Conservation (phyloP, 2,113 vertebrate species). For the Lophochroa leadbeateri region DNA sequence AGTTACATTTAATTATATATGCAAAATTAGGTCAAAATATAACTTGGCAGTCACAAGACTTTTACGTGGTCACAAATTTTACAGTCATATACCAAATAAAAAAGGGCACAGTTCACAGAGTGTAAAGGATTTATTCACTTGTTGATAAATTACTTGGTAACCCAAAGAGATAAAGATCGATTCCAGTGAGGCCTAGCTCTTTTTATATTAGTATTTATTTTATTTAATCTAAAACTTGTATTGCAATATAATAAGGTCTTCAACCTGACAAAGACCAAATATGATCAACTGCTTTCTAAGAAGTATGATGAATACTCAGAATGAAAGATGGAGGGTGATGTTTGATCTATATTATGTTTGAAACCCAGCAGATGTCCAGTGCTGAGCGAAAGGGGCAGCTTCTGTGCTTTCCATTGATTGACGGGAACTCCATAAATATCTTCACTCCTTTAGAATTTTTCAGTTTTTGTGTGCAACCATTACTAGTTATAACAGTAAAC, state of each 20-base stretch:
- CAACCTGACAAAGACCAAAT: background rate
- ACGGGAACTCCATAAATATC: background rate
- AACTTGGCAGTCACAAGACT: background rate
- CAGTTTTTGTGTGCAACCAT: background rate
- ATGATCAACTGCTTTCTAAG: background rate
- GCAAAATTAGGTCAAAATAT: background rate
- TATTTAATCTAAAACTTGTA: background rate
- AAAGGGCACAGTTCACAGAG: background rate
- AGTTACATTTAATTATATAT: background rate
- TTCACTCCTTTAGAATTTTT: background rate
- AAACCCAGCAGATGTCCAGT: background rate
- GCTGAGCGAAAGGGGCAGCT: background rate
- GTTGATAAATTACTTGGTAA: background rate
- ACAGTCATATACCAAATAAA: background rate
- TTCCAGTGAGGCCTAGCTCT: background rate
- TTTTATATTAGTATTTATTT: background rate
- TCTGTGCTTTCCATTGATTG: background rate
- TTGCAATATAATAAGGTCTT: background rate
- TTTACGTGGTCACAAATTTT: background rate
- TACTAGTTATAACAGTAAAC: background rate
- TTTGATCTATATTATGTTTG: background rate
- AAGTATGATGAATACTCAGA: background rate
- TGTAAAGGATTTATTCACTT: background rate
- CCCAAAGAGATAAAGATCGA: background rate
- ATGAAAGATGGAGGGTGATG: background rate